These are phyloP conservation scores for Drosophila planitibia DNA, from an alignment of 2,888 invertebrate species.

Conservation along the genomic window DNA sequence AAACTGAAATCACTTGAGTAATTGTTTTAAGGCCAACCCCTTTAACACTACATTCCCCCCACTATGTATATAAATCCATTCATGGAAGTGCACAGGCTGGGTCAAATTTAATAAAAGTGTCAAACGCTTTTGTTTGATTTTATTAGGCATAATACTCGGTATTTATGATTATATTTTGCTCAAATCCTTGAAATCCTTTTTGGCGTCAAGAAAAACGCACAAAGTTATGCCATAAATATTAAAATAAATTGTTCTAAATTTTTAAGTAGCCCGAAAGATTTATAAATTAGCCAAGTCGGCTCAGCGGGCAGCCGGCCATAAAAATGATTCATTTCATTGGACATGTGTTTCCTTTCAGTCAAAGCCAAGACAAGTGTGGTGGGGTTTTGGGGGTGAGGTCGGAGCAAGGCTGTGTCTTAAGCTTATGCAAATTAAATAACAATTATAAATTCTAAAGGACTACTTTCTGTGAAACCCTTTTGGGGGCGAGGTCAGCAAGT, in stretches of 20 bases:
- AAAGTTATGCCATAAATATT: slow-evolving; percentile 73
- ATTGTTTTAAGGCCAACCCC: slow-evolving; percentile 40
- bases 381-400: no score
- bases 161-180: slow-evolving; percentile 46
- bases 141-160: slow-evolving; percentile 40
- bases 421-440: slow-evolving; percentile 77
- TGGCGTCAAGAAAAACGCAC: slow-evolving; percentile 28
- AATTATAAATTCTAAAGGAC: slow-evolving; percentile 71
- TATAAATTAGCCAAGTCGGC: slow-evolving; percentile 43
- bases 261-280: slow-evolving; percentile 41
- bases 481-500: slow-evolving; percentile 44
- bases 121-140: slow-evolving; percentile 60
- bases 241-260: slow-evolving; percentile 62
- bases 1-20: slow-evolving; percentile 41
- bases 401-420: slow-evolving; percentile 29
- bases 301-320: slow-evolving; percentile 33
- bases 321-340: slow-evolving; percentile 67
- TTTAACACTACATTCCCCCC: background rate
- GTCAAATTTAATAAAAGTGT: slow-evolving; percentile 68
- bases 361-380: slow-evolving; percentile 8
- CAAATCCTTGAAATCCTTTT: slow-evolving; percentile 39
- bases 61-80: slow-evolving; percentile 11
- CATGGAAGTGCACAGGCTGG: slow-evolving; percentile 1
- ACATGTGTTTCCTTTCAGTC: slow-evolving; percentile 54
- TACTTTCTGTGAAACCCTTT: slow-evolving; percentile 21